Base-by-base conservation (phyloP, 2,797 vertebrate genomes). In the Gambelia wislizenii region DNA sequence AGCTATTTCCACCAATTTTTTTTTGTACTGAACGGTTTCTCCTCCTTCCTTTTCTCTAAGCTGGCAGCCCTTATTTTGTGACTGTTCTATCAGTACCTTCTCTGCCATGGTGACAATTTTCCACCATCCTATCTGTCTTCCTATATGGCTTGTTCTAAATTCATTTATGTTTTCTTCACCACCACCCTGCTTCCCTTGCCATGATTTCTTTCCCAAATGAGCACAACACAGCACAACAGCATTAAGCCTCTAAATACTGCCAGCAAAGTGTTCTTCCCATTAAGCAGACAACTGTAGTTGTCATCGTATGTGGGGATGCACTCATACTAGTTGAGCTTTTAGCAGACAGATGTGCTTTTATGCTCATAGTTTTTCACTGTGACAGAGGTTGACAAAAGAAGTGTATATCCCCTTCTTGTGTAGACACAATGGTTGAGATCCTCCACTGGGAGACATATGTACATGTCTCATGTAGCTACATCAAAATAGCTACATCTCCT, bases 1-100 rank as follows among this genome's bases (percentile, higher is more conserved):
- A 91, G 78, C 79, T 92, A 70, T 94, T 95, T 94, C 93, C 78
- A 88, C 81, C 52, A 85, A 83, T 1, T 91, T 79, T 88, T 75
- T 83, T 36, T 64, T 90, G 87, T 72, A 49, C 64, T 33, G 92
- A 91, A 44, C 69, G 86, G 20, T 36, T 78, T 90, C 81, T 0
- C 1, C 85, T 70, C 87, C 87, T 42, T 14, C 49, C 74, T 79
- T 79, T 52, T 54, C 47, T 27, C 59, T 42, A 83, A 93, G n/a
- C 89, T 87, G 42, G 74, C 89, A 83, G 83, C 39, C 81, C 0
- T 3, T 84, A 69, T 92, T 92, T 25, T 90, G 90, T 22, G 88
- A 89, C 84, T 83, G 87, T n/a, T 56, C 54, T 49, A 83, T 70
- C 56, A 69, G 33, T 59, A 47, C 59, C 47, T 91, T 9, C 36